These are phyloP conservation scores for Hesperia comma DNA, from an alignment of 2,888 invertebrate genomes.

Conservation along the genomic window DNA sequence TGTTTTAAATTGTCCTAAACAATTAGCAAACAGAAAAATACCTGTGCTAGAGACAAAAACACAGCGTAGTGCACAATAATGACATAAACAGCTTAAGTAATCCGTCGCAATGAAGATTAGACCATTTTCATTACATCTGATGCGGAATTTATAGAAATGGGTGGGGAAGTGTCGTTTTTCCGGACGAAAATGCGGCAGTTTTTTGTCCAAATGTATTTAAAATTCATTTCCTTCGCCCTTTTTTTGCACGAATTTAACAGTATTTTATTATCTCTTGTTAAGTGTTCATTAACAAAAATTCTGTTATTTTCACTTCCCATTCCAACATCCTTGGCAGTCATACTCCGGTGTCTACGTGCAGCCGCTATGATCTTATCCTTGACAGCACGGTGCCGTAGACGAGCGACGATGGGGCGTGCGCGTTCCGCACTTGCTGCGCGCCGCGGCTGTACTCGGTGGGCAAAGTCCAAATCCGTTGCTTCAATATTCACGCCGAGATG, in stretches of 20 bases:
- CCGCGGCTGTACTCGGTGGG: slow-evolving; percentile 35
- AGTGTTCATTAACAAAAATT: slow-evolving; percentile 30
- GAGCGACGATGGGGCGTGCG: slow-evolving; percentile 13
- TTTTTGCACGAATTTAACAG: slow-evolving; percentile 19
- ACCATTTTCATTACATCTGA: slow-evolving; percentile 9
- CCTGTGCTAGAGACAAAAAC: too few relatives aligned
- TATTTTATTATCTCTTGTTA: slow-evolving; percentile 29
- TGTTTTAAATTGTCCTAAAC: too few relatives aligned
- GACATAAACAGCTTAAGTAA: neutral
- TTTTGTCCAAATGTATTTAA: slow-evolving; percentile 34
- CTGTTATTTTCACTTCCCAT: slow-evolving; percentile 18
- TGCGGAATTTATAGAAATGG: slow-evolving; percentile 4
- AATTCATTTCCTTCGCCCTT: slow-evolving; percentile 21
- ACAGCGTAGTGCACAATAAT: neutral
- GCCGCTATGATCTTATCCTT: slow-evolving; percentile 27
- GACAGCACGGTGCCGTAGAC: slow-evolving; percentile 14
- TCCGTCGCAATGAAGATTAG: neutral
- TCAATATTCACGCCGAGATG: slow-evolving; percentile 30
- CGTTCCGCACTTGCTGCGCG: slow-evolving; percentile 2
- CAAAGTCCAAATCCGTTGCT: slow-evolving; percentile 35
- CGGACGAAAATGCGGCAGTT: slow-evolving; percentile 29
- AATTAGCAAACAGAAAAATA: too few relatives aligned
- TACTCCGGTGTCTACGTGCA: slow-evolving; percentile 8
- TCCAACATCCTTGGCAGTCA: slow-evolving; percentile 16
- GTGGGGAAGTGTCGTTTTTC: slow-evolving; percentile 24